phyloP scores from a whole-genome alignment of 2,797 vertebrate genomes.

The Tadarida brasiliensis region DNA sequence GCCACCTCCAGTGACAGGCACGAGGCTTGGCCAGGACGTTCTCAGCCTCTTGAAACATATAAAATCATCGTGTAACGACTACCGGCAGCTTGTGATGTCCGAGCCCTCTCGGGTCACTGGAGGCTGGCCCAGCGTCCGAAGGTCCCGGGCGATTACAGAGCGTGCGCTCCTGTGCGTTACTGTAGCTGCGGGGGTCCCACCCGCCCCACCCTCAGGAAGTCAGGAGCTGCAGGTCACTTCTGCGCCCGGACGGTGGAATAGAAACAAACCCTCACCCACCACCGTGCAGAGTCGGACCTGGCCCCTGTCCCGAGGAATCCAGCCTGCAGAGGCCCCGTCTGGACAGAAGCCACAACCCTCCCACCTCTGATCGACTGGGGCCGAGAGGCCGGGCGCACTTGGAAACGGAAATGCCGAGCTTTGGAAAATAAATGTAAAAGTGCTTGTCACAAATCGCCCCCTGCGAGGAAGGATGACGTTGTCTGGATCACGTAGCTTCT shows the following conservation, averaged over 20 bases:
- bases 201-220: constrained; percentile 90
- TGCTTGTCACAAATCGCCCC: not conserved
- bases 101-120: constrained; percentile 84
- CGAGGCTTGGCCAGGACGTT: not conserved
- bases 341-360: constrained; percentile 72
- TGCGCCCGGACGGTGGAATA: constrained; percentile 87
- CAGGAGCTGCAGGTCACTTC: constrained; percentile 93
- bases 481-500: constrained; percentile 44
- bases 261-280: constrained; percentile 87
- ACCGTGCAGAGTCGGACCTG: not conserved
- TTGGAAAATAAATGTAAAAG: constrained; percentile 68
- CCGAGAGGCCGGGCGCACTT: constrained; percentile 57
- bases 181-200: constrained; percentile 92
- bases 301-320: not conserved
- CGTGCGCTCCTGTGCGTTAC: constrained; percentile 93
- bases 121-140: constrained; percentile 89
- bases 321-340: constrained; percentile 79
- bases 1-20: not conserved
- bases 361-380: constrained; percentile 74
- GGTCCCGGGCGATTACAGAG: constrained; percentile 93
- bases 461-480: constrained; percentile 47
- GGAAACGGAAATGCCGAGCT: constrained; percentile 65
- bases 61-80: constrained; percentile 57
- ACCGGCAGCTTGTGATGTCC: not conserved
- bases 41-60: not conserved